These are phyloP conservation scores for Heliothis virescens DNA, from an alignment of 1,140 invertebrate genomes.

Conservation along the genomic window DNA sequence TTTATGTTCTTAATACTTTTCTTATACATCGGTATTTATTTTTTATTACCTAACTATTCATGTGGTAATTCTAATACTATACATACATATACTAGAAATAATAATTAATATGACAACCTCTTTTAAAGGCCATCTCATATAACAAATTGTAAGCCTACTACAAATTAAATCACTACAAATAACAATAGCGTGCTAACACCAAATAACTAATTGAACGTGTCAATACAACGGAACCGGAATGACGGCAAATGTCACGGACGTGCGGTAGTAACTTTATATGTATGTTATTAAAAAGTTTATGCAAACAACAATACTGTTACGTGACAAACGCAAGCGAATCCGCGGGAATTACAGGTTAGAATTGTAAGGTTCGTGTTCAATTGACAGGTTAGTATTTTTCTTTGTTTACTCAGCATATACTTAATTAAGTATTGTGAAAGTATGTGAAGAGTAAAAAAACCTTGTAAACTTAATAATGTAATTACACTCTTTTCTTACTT, in stretches of 20 bases:
- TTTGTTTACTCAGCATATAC: no score
- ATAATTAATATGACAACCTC: no score
- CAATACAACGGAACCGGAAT: conserved; percentile 45
- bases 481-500: no score
- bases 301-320: neutral
- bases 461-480: no score
- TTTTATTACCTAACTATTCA: no score
- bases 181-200: conserved; percentile 10
- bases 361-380: neutral
- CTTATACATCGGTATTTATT: no score
- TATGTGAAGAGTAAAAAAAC: no score
- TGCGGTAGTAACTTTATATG: conserved; percentile 1
- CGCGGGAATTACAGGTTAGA: conserved; percentile 6
- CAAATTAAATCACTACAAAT: neutral
- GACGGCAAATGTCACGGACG: conserved; percentile 46
- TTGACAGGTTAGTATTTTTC: neutral
- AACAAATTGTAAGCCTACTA: neutral
- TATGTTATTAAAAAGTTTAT: conserved; percentile 35
- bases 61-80: no score
- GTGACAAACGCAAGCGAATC: conserved; percentile 25
- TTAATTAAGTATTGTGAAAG: no score
- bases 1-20: no score
- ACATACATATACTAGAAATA: no score
- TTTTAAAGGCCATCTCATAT: neutral
- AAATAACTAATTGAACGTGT: conserved; percentile 46